phyloP scores from a whole-genome alignment of 2,888 invertebrate species.

The Xestia c-nigrum region DNA sequence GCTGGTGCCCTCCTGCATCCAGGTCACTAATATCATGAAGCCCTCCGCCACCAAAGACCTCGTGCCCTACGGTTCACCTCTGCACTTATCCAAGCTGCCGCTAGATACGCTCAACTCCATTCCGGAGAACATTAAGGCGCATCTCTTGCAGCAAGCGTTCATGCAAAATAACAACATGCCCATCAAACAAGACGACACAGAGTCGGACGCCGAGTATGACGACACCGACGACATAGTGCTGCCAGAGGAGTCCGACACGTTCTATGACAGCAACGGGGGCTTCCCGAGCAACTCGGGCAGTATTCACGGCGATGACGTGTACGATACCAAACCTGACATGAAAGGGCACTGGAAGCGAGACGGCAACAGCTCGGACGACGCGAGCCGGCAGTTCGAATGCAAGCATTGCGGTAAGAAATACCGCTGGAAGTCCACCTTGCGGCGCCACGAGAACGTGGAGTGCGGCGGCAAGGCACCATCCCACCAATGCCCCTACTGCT shows the following conservation, averaged over 20 bases:
- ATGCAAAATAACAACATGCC: slow-evolving; percentile 83
- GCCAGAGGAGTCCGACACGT: slow-evolving; percentile 84
- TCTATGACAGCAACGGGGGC: slow-evolving; percentile 70
- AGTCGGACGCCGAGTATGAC: slow-evolving; percentile 88
- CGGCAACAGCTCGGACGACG: slow-evolving; percentile 86
- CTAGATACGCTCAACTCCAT: slow-evolving; percentile 72
- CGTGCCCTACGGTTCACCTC: slow-evolving; percentile 57
- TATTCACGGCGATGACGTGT: slow-evolving; percentile 61
- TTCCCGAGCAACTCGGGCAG: slow-evolving; percentile 56
- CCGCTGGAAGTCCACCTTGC: slow-evolving; percentile 96
- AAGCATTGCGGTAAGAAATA: slow-evolving; percentile 96
- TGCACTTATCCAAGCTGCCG: slow-evolving; percentile 66
- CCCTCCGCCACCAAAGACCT: slow-evolving; percentile 66
- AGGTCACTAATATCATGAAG: slow-evolving; percentile 74
- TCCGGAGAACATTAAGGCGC: slow-evolving; percentile 80
- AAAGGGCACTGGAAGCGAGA: slow-evolving; percentile 78
- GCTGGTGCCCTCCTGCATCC: slow-evolving; percentile 78
- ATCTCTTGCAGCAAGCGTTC: slow-evolving; percentile 83
- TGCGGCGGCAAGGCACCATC: slow-evolving; percentile 96
- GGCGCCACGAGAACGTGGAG: slow-evolving; percentile 95
- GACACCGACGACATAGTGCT: slow-evolving; percentile 89
- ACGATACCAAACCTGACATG: slow-evolving; percentile 70
- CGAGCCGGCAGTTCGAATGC: slow-evolving; percentile 93
- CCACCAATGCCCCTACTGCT: slow-evolving; percentile 95
- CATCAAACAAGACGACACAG: slow-evolving; percentile 85